Evolutionary conservation across 1,140 invertebrate genomes (phyloP).

Genomic region (Teleopsis dalmanni): DNA sequence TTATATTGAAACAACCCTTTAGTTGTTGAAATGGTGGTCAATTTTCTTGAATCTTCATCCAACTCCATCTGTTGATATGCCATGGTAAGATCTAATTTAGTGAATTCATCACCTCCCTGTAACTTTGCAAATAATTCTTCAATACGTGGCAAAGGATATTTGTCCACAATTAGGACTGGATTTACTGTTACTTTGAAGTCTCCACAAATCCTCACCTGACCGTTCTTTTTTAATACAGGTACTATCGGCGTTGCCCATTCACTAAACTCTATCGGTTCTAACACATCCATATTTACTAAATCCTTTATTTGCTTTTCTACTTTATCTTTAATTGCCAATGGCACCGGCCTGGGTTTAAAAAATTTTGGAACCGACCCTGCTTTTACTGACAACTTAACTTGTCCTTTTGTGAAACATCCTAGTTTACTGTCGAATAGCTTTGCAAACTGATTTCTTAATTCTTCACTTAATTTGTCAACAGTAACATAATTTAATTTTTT

Average conservation of each 20-base stretch:
- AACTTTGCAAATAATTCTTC: neutral
- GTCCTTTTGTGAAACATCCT: neutral
- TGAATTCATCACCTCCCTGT: conserved; percentile 20
- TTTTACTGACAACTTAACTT: neutral
- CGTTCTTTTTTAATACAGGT: conserved; percentile 5
- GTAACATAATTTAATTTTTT: neutral
- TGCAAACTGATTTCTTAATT: neutral
- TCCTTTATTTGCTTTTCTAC: neutral
- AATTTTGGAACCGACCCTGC: conserved; percentile 1
- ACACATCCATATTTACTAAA: neutral
- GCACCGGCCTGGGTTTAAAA: neutral
- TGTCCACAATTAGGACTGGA: neutral
- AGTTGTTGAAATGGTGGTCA: conserved; percentile 20
- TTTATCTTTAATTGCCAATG: neutral
- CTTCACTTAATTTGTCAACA: neutral
- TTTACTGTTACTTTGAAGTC: conserved; percentile 9
- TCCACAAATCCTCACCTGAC: neutral
- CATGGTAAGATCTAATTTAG: conserved; percentile 20
- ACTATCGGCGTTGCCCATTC: conserved; percentile 3
- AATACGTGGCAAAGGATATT: conserved; percentile 1
- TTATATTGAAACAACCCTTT: conserved; percentile 19
- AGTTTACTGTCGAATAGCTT: neutral
- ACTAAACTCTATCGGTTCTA: conserved; percentile 2
- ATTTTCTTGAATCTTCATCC: conserved; percentile 15
- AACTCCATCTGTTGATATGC: conserved; percentile 32